Conservation (phyloP, 2,113 vertebrate genomes). For the Gila orcuttii region DNA sequence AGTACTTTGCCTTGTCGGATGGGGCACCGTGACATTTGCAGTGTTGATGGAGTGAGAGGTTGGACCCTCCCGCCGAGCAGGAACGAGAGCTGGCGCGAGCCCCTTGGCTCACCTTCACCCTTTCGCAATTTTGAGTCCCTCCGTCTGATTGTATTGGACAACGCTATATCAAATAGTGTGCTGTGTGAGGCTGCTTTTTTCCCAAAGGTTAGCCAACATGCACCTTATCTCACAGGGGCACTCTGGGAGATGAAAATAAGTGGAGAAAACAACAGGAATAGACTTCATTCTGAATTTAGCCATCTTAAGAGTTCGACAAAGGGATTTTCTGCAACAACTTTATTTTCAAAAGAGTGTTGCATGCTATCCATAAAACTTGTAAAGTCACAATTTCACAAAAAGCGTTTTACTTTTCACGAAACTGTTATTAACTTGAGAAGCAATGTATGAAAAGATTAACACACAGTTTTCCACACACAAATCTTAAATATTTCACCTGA, state of each 20-base stretch:
- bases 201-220: constrained; percentile 59
- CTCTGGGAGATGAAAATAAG: constrained; percentile 29
- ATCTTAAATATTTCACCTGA: constrained; percentile 19
- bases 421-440: not conserved
- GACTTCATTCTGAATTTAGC: not conserved
- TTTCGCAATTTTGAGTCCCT: constrained; percentile 20
- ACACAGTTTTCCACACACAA: constrained; percentile 1
- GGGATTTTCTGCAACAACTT: not conserved
- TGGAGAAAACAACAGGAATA: not conserved
- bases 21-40: constrained; percentile 47
- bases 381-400: constrained; percentile 17
- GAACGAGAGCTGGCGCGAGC: constrained; percentile 5
- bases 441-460: constrained; percentile 3
- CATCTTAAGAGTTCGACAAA: not conserved
- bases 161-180: constrained; percentile 37
- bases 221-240: constrained; percentile 64
- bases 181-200: constrained; percentile 37
- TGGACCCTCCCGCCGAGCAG: constrained; percentile 13
- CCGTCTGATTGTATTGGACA: constrained; percentile 42
- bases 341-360: not conserved
- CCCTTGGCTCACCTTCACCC: constrained; percentile 44
- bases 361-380: constrained; percentile 23
- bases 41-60: constrained; percentile 1
- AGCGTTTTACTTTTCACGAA: not conserved
- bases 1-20: not conserved